A percentile compares a stretch with the other conserved stretches of the same genome.
Evolutionary conservation across 1,140 invertebrate species (phyloP).

Genomic region (Monomorium pharaonis): DNA sequence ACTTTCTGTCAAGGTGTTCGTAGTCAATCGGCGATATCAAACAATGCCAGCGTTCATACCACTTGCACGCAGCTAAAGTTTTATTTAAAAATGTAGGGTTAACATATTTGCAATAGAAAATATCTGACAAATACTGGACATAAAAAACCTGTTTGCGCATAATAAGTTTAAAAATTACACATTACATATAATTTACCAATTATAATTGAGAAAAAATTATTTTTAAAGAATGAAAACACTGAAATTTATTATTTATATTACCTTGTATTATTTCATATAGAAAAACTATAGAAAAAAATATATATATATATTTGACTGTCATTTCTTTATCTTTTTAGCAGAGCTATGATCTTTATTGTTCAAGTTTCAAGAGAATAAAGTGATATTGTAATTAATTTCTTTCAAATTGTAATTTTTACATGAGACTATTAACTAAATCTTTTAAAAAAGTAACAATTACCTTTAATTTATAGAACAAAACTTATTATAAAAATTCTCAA

Average conservation of each 20-base stretch:
- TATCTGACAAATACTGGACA: background rate
- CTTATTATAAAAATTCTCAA: background rate
- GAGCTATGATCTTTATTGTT: background rate
- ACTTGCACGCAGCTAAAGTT: conserved; percentile 58
- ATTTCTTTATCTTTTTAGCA: background rate
- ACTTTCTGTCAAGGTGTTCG: background rate
- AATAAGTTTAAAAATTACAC: background rate
- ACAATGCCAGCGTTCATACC: conserved; percentile 18
- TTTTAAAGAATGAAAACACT: background rate
- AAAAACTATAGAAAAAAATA: background rate
- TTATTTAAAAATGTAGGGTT: background rate
- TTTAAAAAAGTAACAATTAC: background rate
- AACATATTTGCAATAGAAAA: background rate
- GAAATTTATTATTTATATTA: background rate
- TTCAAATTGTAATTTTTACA: background rate
- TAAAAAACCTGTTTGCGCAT: background rate
- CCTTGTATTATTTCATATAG: background rate
- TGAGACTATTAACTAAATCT: background rate
- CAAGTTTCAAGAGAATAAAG: background rate
- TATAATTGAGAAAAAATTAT: too few relatives aligned
- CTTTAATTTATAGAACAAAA: background rate
- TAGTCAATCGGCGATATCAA: background rate
- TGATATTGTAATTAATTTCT: background rate
- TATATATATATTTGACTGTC: background rate
- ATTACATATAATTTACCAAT: background rate